phyloP scores from a whole-genome alignment of 2,888 invertebrate species.

The Machimus rusticus region DNA sequence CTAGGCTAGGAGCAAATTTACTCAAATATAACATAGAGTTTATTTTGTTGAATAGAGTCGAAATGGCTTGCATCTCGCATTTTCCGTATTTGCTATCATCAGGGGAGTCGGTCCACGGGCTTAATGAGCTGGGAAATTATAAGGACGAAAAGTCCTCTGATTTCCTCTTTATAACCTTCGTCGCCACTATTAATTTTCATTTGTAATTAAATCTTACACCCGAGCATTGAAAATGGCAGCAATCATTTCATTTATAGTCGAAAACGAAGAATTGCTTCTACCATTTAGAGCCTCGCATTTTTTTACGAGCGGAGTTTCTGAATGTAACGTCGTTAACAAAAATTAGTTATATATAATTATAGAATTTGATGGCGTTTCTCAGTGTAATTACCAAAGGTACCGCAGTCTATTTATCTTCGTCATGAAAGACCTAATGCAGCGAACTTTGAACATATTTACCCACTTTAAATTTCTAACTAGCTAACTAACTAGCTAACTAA shows the following conservation, averaged over 20 bases:
- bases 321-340: neutral
- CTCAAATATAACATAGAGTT: neutral
- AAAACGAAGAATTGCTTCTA: neutral
- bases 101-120: neutral
- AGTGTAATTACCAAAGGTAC: neutral
- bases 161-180: neutral
- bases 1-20: neutral
- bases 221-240: neutral
- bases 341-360: no score
- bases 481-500: neutral
- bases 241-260: neutral
- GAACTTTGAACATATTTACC: neutral
- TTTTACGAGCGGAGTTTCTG: neutral
- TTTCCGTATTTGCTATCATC: neutral
- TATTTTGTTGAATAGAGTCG: neutral
- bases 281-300: neutral
- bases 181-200: neutral
- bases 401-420: neutral
- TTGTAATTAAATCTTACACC: neutral
- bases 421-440: neutral
- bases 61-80: neutral
- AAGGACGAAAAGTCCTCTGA: neutral
- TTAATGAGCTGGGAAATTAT: neutral
- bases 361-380: neutral
- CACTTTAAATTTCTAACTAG: neutral